These are phyloP conservation scores for Pollenia amentaria DNA, from an alignment of 2,888 invertebrate genomes.

Conservation along the genomic window DNA sequence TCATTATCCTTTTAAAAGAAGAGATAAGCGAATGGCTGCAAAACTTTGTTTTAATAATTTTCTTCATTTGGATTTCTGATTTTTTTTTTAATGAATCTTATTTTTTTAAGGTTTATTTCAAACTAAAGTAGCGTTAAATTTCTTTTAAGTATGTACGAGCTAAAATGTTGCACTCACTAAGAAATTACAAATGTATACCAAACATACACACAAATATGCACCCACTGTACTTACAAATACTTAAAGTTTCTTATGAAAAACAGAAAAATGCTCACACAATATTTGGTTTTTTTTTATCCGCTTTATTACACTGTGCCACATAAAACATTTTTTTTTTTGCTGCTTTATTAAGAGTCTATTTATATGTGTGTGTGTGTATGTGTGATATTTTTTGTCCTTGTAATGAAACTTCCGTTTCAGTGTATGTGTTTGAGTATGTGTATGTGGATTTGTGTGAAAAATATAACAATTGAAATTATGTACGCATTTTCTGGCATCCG, in stretches of 20 bases:
- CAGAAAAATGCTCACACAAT: conserved; percentile 14
- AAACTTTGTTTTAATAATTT: conserved; percentile 19
- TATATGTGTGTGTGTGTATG: background rate
- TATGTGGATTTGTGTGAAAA: conserved; percentile 29
- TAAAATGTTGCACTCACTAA: background rate
- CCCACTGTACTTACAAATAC: conserved; percentile 4
- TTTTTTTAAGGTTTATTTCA: conserved; percentile 27
- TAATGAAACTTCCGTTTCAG: conserved; percentile 34
- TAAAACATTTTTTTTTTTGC: conserved; percentile 32
- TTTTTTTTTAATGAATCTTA: conserved; percentile 3
- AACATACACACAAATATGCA: background rate
- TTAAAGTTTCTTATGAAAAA: conserved; percentile 20
- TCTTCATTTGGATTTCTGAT: conserved; percentile 12
- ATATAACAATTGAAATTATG: conserved; percentile 73
- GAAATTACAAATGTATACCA: conserved; percentile 43
- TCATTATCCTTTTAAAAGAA: conserved; percentile 43
- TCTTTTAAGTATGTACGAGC: conserved; percentile 20
- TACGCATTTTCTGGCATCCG: conserved; percentile 73
- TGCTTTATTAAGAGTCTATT: conserved; percentile 17
- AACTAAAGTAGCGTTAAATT: conserved; percentile 57
- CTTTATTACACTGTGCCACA: conserved; percentile 10
- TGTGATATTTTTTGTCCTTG: conserved; percentile 19
- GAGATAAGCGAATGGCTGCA: conserved; percentile 47
- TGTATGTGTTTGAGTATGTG: background rate
- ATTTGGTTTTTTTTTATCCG: background rate